Base-by-base conservation (phyloP, 2,113 vertebrate genomes). In the Lampris incognitus region DNA sequence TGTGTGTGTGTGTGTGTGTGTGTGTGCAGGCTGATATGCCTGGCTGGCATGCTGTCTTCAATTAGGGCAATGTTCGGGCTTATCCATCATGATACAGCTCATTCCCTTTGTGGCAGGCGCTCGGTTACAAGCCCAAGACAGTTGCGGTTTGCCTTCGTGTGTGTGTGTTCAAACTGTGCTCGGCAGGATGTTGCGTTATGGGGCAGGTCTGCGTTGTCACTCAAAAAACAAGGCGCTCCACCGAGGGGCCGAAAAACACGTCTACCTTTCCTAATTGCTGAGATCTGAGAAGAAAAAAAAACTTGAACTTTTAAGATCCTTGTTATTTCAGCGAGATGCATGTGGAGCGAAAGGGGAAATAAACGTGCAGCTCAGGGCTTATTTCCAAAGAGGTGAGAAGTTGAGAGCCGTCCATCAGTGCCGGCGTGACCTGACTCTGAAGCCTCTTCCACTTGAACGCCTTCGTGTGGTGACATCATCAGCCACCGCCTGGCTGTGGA, bases 81-180 rank as follows among this genome's bases (percentile, higher is more conserved):
- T 88, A 89, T 94, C 89, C 91, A 80, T 94, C 88, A 91, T 52
- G 66, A 88, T 82, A 65, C 36, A 72, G 82, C 80, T 88, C 59
- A 56, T 85, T 90, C 80, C 66, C 69, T 68, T 40, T 64, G 78
- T 83, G 74, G 73, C 9, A n/a, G 9, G 42, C 6, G 10, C 74
- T 66, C 73, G 50, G 76, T 91, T 83, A 90, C 86, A 85, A 87
- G 84, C 66, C 66, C 68, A 13, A 38, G 55, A 75, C 91, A 85
- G 85, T 75, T 88, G 84, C 69, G 87, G 72, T 68, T 77, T 66
- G 78, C 69, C 60, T 57, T 39, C 39, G 10, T 38, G 42, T 36
- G 68, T 38, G 42, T 36, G 68, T 55, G 66, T 24, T 51, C 9
- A 60, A 58, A 58, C 65, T 41, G 75, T 48, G 62, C 36, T 39